phyloP scores from a whole-genome alignment of 1,140 invertebrate species.

The Monochamus saltuarius region DNA sequence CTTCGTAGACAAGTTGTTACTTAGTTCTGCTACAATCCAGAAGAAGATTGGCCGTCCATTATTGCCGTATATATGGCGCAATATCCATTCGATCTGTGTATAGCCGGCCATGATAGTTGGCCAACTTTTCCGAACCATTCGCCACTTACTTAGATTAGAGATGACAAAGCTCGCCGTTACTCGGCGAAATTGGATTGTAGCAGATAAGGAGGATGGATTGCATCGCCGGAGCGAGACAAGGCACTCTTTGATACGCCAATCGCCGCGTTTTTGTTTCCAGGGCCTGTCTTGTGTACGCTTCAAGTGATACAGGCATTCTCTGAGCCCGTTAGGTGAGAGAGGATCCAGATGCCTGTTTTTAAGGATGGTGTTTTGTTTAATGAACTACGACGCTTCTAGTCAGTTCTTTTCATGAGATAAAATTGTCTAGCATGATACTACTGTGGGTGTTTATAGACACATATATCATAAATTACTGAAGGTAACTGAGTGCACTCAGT shows the following conservation, averaged over 20 bases:
- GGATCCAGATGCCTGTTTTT: no score
- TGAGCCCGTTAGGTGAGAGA: no score
- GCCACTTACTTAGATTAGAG: conserved; percentile 33
- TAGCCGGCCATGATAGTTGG: conserved; percentile 14
- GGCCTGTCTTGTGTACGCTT: no score
- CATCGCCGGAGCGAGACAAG: neutral
- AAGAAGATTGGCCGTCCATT: conserved; percentile 24
- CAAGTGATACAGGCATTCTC: no score
- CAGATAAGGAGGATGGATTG: conserved; percentile 27
- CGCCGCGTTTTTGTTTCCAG: conserved; percentile 8
- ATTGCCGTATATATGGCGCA: conserved; percentile 25
- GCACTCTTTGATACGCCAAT: neutral
- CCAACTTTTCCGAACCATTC: conserved; percentile 33
- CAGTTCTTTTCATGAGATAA: no score
- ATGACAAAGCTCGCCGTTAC: conserved; percentile 29
- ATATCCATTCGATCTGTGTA: conserved; percentile 25
- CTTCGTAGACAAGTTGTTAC: conserved; percentile 15
- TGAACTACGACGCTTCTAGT: no score
- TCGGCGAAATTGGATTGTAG: conserved; percentile 29
- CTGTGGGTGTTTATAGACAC: no score
- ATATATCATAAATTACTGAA: no score
- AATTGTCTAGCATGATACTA: no score
- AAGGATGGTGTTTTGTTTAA: no score
- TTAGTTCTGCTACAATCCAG: conserved; percentile 23
- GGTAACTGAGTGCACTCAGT: no score